A percentile compares a stretch with the other conserved stretches of the same genome.
Evolutionary conservation across 2,113 vertebrate genomes (phyloP).

Genomic region (Thamnaconus septentrionalis): DNA sequence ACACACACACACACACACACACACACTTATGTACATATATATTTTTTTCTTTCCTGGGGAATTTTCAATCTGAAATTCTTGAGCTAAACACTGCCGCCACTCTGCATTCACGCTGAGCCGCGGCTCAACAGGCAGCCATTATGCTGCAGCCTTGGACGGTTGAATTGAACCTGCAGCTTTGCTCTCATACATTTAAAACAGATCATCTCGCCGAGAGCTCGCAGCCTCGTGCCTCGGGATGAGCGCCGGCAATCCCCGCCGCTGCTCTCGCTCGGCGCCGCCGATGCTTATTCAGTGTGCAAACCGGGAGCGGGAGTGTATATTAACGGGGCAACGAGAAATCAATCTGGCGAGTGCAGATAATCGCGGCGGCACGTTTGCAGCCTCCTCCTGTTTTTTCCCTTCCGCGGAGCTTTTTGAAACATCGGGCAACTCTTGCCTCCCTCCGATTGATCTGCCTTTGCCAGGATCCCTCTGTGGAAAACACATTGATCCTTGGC

Average conservation of each 20-base stretch:
- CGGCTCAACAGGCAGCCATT: constrained; percentile 37
- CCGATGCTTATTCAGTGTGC: constrained; percentile 44
- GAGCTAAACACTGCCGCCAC: constrained; percentile 36
- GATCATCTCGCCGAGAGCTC: constrained; percentile 34
- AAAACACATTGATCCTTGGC: constrained; percentile 70
- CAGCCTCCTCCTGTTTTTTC: not conserved
- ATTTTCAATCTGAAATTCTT: constrained; percentile 56
- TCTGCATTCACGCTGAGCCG: constrained; percentile 43
- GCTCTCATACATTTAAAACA: constrained; percentile 45
- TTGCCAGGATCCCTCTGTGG: constrained; percentile 55
- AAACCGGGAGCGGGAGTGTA: constrained; percentile 34
- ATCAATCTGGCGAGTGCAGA: constrained; percentile 51
- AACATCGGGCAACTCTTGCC: constrained; percentile 28
- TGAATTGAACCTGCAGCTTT: constrained; percentile 38
- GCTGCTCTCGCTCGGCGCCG: constrained; percentile 21
- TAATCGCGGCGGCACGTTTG: constrained; percentile 35
- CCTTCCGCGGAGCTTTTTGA: constrained; percentile 21
- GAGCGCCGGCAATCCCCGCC: constrained; percentile 4
- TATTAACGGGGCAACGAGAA: constrained; percentile 43
- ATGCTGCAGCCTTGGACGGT: constrained; percentile 38
- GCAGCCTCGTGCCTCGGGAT: constrained; percentile 16
- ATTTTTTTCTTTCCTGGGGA: constrained; percentile 38
- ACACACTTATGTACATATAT: too few species aligned
- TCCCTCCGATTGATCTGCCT: constrained; percentile 54
- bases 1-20: too few species aligned